These are phyloP conservation scores for Amblyjoppa fuscipennis DNA, from an alignment of 2,888 invertebrate genomes.

Conservation along the genomic window DNA sequence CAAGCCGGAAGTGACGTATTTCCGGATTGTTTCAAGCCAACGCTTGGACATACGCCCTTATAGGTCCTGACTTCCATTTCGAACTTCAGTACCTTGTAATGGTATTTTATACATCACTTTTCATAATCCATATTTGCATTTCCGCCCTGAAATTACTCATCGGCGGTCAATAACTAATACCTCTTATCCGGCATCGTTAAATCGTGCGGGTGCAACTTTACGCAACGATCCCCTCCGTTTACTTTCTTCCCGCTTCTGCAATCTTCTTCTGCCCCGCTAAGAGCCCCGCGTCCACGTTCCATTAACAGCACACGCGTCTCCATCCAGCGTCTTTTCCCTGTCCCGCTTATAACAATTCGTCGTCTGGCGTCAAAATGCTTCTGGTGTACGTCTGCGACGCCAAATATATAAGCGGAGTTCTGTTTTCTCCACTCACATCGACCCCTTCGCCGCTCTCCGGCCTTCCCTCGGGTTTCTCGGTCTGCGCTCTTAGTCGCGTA, in stretches of 20 bases:
- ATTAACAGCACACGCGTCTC: conserved; percentile 47
- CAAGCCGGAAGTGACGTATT: too few species aligned
- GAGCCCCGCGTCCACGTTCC: conserved; percentile 38
- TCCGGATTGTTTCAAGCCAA: neutral
- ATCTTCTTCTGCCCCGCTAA: conserved; percentile 32
- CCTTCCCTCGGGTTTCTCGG: conserved; percentile 10
- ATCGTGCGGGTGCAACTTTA: conserved; percentile 26
- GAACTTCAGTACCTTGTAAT: too few species aligned
- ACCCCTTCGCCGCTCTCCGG: conserved; percentile 7
- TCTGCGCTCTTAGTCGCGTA: conserved; percentile 20
- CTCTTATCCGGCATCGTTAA: neutral
- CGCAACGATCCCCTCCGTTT: conserved; percentile 30
- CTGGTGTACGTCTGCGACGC: conserved; percentile 65
- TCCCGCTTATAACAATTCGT: conserved; percentile 75
- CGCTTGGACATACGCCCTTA: too few species aligned
- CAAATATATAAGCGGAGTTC: conserved; percentile 67
- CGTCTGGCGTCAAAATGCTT: conserved; percentile 78
- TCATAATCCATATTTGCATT: neutral
- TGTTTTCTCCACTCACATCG: conserved; percentile 42
- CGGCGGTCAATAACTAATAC: neutral
- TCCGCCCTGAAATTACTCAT: too few species aligned
- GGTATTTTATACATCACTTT: neutral
- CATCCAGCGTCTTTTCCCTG: conserved; percentile 29
- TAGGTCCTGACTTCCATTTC: too few species aligned
- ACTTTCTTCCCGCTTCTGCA: conserved; percentile 11